Evolutionary conservation across 2,888 invertebrate species (phyloP), one percentile per base, ranked within the genome.

Genomic region (Muscina levida): DNA sequence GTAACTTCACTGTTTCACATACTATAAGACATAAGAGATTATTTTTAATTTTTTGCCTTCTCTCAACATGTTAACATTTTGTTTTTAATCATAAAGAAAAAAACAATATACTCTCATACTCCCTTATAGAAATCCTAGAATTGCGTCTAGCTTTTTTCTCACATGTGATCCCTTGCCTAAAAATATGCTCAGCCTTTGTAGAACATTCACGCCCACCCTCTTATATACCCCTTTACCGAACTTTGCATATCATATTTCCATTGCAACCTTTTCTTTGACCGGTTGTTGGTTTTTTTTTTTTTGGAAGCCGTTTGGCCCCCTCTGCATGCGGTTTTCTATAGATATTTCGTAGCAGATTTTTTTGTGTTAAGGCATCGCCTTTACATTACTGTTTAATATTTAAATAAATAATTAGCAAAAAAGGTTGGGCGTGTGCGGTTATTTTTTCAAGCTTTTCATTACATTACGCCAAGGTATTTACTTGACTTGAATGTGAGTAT

Each of bases 361-460:
- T 42, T 19, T 11, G 26, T 48, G 15, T 10, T 24, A 15, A 1
- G 15, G 15, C 15, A 10, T 15, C 15, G n/a, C 77, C 77, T 74
- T 81, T 77, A 81, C 85, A 86, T 88, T 87, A 85, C 31, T 88
- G 86, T 88, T 88, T 88, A 88, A 87, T 88, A 88, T 88, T 88
- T 88, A 88, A 88, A 88, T 88, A 88, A 88, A 88, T 88, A 88
- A 88, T 88, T 88, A 88, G 88, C 87, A 87, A 87, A 83, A 82
- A 87, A 88, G 79, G 79, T 80, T 80, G 72, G 72, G 62, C 8
- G 31, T 31, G 3, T 31, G 31, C 3, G 73, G 71, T 57, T 72
- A 42, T 44, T 51, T 53, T n/a, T 24, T n/a, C 39, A 8, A 22
- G 70, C 53, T 66, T 37, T 51, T 53, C 59, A 72, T 72, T 71